Base-by-base conservation (phyloP, 1,140 invertebrate genomes). In the Drosophila bifasciata region DNA sequence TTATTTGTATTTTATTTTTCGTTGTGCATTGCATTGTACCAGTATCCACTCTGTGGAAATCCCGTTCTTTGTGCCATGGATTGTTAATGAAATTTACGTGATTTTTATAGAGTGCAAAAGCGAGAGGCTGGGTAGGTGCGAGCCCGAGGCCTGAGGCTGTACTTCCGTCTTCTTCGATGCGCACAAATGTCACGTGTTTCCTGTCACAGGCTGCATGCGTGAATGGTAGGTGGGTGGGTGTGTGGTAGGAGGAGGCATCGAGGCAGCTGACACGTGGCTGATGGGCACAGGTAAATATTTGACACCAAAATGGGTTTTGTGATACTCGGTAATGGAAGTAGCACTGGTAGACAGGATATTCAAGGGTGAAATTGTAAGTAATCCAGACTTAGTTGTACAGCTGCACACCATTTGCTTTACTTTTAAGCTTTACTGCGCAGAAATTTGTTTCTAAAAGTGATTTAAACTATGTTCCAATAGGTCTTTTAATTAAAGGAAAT, bases 1-100 rank as follows among this genome's bases (percentile, higher is more conserved):
- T 71, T 59, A 61, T 64, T 52, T 81, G n/a, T 85, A 74, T 85
- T 81, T 71, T 62, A 61, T 63, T 51, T 57, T 25, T 19, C 43
- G 25, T 56, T 59, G 21, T 32, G 46, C 46, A 58, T 60, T 50
- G 49, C 11, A 13, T 13, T 46, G 40, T 8, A n/a, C n/a, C n/a
- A n/a, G n/a, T n/a, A 36, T n/a, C 23, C 59, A 43, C 15, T 79
- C 56, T 23, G 17, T 51, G 63, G 63, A 69, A 48, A 40, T 48
- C 28, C 66, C 16, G 11, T 32, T 39, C 58, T 13, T 6, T 45
- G 19, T 60, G 43, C 6, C 13, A 32, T 52, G 60, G 77, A 67
- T 75, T 83, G 74, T 86, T 83, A 86, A 83, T 86, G 78, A 88
- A 86, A 83, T 88, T 88, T 83, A 86, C 83, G 74, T 72, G 74